phyloP scores from a whole-genome alignment of 2,113 vertebrate genomes.

The Myanophis thanlyinensis region DNA sequence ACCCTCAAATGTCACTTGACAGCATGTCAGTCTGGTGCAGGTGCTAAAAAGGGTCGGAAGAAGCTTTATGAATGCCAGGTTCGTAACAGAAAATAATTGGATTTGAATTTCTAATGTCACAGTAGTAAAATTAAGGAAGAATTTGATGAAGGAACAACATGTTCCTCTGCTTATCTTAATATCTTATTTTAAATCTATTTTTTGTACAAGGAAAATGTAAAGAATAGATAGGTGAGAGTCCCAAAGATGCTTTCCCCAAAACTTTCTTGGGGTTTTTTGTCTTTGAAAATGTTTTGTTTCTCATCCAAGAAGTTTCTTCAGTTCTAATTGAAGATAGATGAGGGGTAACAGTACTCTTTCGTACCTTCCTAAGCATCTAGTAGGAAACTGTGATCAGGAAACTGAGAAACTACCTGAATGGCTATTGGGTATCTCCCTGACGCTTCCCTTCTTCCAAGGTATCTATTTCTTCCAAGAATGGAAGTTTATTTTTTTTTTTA shows the following conservation, averaged over 20 bases:
- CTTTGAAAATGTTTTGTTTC: not conserved
- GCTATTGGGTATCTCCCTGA: not conserved
- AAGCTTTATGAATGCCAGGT: constrained; percentile 99
- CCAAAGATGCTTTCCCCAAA: not conserved
- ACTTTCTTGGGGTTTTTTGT: not conserved
- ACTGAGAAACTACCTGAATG: not conserved
- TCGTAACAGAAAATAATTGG: constrained; percentile 39
- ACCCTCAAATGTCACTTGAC: constrained; percentile 96
- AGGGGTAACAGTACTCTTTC: too few relatives aligned
- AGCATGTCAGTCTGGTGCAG: constrained; percentile 92
- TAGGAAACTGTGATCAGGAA: not conserved
- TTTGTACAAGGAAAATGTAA: not conserved
- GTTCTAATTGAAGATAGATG: not conserved
- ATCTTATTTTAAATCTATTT: not conserved
- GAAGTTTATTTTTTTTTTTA: not conserved
- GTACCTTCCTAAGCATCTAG: not conserved
- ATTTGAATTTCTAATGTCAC: not conserved
- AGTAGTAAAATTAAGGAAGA: not conserved
- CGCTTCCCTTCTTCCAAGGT: not conserved
- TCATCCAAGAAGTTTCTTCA: not conserved
- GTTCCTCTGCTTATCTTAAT: not conserved
- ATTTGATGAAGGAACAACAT: not conserved
- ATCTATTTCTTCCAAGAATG: not conserved
- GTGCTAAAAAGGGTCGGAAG: constrained; percentile 97
- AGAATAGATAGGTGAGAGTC: not conserved